Evolutionary conservation across 2,113 vertebrate species (phyloP).

Genomic region (Notiomystis cincta): DNA sequence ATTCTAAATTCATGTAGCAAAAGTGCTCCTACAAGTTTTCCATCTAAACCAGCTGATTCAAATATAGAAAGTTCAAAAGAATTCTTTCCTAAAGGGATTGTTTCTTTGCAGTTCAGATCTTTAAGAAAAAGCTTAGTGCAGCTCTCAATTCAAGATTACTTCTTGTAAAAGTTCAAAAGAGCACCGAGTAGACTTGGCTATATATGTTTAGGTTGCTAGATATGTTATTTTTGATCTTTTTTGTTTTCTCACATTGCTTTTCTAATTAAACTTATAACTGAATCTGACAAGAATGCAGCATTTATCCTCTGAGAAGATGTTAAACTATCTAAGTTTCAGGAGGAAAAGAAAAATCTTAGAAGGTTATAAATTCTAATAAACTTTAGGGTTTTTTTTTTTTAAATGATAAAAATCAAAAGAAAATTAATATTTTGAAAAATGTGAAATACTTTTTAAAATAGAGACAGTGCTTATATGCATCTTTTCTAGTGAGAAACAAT

Average conservation of each 20-base stretch:
- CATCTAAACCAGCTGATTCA: background rate
- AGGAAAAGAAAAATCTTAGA: background rate
- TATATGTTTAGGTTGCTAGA: background rate
- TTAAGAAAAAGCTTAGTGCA: background rate
- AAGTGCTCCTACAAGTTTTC: background rate
- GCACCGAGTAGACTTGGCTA: background rate
- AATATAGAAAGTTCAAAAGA: background rate
- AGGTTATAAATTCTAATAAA: background rate
- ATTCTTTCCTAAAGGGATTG: background rate
- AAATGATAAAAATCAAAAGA: background rate
- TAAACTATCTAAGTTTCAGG: background rate
- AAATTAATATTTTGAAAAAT: background rate
- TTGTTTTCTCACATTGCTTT: background rate
- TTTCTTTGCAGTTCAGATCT: background rate
- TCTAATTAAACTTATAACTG: background rate
- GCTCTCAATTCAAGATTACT: background rate
- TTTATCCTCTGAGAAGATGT: background rate
- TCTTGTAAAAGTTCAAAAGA: slow-evolving; percentile 9
- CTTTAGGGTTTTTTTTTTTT: background rate
- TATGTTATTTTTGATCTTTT: background rate
- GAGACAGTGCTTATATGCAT: background rate
- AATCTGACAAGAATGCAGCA: background rate
- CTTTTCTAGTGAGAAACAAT: background rate
- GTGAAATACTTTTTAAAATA: background rate
- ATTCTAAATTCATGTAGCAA: background rate